Percentiles rank a stretch among this genome's conserved stretches.
Conservation (phyloP, 2,113 vertebrate genomes). For the Malurus melanocephalus region DNA sequence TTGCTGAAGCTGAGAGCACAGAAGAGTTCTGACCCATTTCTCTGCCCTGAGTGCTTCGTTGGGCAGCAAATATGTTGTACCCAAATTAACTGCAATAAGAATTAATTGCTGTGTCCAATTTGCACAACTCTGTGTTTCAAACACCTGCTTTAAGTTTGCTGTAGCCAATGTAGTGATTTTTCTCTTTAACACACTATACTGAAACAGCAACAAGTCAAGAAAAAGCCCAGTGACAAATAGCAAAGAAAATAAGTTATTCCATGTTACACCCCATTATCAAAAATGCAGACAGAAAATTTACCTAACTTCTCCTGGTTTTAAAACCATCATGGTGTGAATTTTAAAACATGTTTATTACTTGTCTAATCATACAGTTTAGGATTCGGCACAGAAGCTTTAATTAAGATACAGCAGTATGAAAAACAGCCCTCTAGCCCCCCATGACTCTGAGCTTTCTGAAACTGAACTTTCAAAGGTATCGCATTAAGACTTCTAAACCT, state of each 20-base stretch:
- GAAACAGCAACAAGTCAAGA: background rate
- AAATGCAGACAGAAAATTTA: background rate
- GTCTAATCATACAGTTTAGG: fast-evolving
- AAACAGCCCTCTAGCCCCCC: background rate
- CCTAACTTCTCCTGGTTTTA: background rate
- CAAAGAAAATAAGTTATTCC: background rate
- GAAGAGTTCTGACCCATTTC: background rate
- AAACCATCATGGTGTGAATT: background rate
- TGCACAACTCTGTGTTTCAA: background rate
- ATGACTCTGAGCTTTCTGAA: background rate
- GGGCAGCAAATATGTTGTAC: background rate
- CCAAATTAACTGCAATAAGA: background rate
- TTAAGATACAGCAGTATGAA: background rate
- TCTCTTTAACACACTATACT: background rate
- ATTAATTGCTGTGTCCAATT: slow-evolving; percentile 4
- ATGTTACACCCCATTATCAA: background rate
- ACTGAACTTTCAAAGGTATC: background rate
- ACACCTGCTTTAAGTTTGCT: slow-evolving; percentile 2
- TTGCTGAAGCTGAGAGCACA: background rate
- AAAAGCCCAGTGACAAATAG: background rate
- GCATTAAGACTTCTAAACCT: background rate
- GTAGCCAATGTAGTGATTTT: background rate
- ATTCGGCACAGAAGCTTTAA: background rate
- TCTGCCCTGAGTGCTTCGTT: background rate
- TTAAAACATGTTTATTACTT: background rate